Evolutionary conservation across 2,888 invertebrate genomes (phyloP), one percentile per base, ranked within the genome.

Genomic region (Athalia rosae): DNA sequence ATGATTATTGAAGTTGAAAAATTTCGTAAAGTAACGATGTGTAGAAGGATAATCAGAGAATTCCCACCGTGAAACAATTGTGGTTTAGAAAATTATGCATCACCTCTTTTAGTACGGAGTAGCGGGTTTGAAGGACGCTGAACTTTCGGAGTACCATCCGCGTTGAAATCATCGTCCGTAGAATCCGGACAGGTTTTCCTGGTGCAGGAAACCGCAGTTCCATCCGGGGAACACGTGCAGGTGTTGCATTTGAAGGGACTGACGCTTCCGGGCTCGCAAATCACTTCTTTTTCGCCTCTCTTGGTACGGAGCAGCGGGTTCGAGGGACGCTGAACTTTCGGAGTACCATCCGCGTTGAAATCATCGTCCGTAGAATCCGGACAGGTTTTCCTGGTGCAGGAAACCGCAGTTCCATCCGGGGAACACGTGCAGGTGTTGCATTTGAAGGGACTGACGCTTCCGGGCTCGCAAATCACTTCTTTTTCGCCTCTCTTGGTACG

Each of bases 401-500:
- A 91, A 86, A 88, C 91, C 82, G 90, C 87, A 6, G 86, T 84
- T 0, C 92, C 92, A 63, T 89, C 88, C 63, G 89, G 86, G 83
- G 91, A 89, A 81, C 92, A 92, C 43, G 91, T 90, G 78, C 92
- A 92, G 77, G 87, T 90, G 86, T 92, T 92, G 87, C 92, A 92
- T 86, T 91, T 91, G 88, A 91, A 81, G 4, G 91, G 88, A 86
- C 92, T 92, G 84, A 90, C 90, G 71, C 85, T 85, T 0, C 90
- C 90, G 0, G 92, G 91, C 80, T 88, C 87, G 85, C 92, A 92
- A 80, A 86, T 79, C 66, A 61, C 9, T 41, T n/a, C 6, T 15
- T 78, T 15, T 15, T 13, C 9, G 45, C 76, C 62, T 59, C 79
- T 69, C 45, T 13, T 5, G 28, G 13, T 58, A 76, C 79, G 77